Percentiles rank a stretch among this genome's conserved stretches.
phyloP scores from a whole-genome alignment of 2,113 vertebrate species.

The Dinomys branickii region DNA sequence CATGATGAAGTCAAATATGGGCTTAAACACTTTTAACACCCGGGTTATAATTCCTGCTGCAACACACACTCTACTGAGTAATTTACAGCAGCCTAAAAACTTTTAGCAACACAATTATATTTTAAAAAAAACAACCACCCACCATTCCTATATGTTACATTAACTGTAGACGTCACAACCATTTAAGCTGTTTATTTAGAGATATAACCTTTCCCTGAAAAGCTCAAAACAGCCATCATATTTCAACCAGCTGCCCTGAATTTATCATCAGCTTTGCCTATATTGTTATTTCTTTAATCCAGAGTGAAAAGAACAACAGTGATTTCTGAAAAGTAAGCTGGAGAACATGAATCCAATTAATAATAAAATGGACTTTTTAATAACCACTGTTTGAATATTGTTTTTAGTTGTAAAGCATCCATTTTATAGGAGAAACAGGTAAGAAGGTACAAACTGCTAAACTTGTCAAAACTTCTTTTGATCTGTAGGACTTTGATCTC shows the following conservation, averaged over 20 bases:
- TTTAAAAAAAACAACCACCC: slow-evolving; percentile 75
- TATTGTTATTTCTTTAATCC: slow-evolving; percentile 50
- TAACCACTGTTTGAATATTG: slow-evolving; percentile 18
- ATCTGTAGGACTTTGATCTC: slow-evolving; percentile 66
- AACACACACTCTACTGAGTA: slow-evolving; percentile 66
- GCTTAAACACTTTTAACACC: slow-evolving; percentile 72
- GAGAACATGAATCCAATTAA: slow-evolving; percentile 65
- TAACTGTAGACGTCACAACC: slow-evolving; percentile 47
- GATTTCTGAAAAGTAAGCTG: slow-evolving; percentile 22
- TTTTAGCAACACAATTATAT: slow-evolving; percentile 71
- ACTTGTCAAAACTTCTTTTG: slow-evolving; percentile 54
- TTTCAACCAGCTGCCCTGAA: slow-evolving; percentile 65
- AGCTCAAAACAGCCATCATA: slow-evolving; percentile 22
- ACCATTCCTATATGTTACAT: slow-evolving; percentile 55
- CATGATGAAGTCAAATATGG: slow-evolving; percentile 62
- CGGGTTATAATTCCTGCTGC: slow-evolving; percentile 57
- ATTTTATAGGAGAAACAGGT: not conserved
- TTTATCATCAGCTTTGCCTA: slow-evolving; percentile 40
- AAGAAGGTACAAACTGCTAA: slow-evolving; percentile 47
- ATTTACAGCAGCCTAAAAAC: slow-evolving; percentile 61
- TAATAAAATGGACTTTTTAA: slow-evolving; percentile 53
- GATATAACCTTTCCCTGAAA: slow-evolving; percentile 75
- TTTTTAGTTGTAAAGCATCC: slow-evolving; percentile 68
- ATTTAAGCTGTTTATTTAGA: slow-evolving; percentile 68
- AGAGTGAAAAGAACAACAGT: slow-evolving; percentile 41